Conservation (phyloP, 2,113 vertebrate genomes). For the Picathartes gymnocephalus region DNA sequence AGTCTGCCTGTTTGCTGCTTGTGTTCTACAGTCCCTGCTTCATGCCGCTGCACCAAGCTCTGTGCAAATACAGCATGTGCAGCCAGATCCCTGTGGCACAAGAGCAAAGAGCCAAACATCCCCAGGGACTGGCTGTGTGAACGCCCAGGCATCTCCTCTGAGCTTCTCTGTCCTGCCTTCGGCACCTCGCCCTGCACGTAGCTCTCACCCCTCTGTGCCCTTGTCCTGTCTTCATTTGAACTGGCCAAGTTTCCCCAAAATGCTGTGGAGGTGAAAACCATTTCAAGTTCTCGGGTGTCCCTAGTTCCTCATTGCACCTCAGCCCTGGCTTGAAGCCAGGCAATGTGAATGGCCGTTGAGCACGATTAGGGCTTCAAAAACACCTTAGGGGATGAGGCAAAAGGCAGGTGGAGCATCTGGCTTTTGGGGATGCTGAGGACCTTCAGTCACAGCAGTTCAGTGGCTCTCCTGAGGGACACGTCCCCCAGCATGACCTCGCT, state of each 20-base stretch:
- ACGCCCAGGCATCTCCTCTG: fast-evolving
- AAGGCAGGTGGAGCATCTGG: neutral
- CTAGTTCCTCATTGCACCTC: neutral
- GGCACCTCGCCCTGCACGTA: fast-evolving
- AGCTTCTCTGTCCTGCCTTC: neutral
- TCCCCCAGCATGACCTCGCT: fast-evolving
- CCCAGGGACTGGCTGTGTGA: neutral
- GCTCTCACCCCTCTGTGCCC: fast-evolving
- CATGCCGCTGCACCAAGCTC: neutral
- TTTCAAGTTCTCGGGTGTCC: neutral
- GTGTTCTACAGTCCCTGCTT: neutral
- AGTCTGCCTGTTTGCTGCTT: neutral
- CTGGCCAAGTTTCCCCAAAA: neutral
- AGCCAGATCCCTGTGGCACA: neutral
- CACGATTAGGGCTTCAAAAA: neutral
- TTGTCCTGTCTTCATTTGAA: neutral
- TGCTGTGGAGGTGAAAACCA: neutral
- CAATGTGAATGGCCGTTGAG: fast-evolving
- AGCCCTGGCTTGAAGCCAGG: neutral
- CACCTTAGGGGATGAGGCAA: neutral
- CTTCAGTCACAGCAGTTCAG: neutral
- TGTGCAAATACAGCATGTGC: neutral
- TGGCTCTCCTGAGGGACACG: fast-evolving
- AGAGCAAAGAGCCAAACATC: neutral
- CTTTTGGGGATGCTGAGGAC: neutral